phyloP scores from a whole-genome alignment of 1,140 invertebrate species.

The Monochamus saltuarius region DNA sequence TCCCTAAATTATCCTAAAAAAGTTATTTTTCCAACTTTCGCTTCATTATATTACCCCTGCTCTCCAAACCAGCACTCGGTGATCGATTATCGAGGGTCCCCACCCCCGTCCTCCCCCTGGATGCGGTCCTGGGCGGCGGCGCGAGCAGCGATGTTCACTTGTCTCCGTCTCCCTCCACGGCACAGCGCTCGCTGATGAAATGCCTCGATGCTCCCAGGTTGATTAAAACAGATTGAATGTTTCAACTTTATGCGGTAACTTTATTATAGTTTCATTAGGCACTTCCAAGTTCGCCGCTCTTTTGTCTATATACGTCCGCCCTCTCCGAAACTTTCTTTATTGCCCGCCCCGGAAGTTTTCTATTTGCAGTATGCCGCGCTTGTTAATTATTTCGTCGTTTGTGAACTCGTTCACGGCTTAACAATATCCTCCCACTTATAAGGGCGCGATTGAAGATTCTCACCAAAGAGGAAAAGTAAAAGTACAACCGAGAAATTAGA shows the following conservation, averaged over 20 bases:
- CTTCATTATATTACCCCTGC: no score
- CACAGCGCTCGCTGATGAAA: slow-evolving; percentile 37
- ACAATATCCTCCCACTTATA: no score
- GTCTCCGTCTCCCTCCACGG: slow-evolving; percentile 11
- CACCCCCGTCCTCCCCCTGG: neutral
- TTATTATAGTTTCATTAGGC: slow-evolving; percentile 49
- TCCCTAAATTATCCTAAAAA: no score
- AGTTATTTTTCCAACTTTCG: no score
- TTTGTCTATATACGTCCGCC: slow-evolving; percentile 27
- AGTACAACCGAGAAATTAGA: no score
- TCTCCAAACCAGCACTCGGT: no score
- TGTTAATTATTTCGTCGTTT: no score
- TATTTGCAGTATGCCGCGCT: neutral
- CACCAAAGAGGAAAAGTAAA: no score
- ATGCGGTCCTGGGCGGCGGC: slow-evolving; percentile 13
- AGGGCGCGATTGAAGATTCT: no score
- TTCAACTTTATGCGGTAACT: slow-evolving; percentile 49
- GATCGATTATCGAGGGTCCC: neutral
- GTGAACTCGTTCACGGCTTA: no score
- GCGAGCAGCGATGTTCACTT: slow-evolving; percentile 1
- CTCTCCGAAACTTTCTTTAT: slow-evolving; percentile 6
- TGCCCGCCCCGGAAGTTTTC: neutral
- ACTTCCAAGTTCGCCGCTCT: slow-evolving; percentile 35
- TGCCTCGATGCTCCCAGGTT: slow-evolving; percentile 46
- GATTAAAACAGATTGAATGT: slow-evolving; percentile 54